Evolutionary conservation across 2,888 invertebrate genomes (phyloP), one percentile per base, ranked within the genome.

Genomic region (Cremastinae sp.): DNA sequence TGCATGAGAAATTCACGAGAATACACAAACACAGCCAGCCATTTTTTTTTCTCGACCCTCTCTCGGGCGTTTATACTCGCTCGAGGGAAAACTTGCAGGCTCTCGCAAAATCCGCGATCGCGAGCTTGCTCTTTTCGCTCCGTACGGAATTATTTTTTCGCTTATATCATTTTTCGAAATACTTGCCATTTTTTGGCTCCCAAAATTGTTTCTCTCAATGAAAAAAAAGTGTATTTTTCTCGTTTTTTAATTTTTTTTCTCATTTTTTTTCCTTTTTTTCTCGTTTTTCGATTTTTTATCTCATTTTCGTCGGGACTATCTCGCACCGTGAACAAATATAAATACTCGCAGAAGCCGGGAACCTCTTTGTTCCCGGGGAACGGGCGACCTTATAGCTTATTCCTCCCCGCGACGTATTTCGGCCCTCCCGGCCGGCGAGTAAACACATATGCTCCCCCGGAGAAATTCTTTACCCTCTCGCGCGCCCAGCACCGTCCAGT

Each of bases 291-390:
- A 28, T 28, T 3, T 28, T 28, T 28, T 28, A n/a, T 7, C 22
- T 22, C 59, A 22, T 22, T 43, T 59, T 59, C 38, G 28, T 43
- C 28, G 34, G 10, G 58, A n/a, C n/a, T n/a, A n/a, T n/a, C 22
- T 43, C 56, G 34, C 43, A 18, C 5, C 28, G 28, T 12, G 34
- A 51, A 65, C 20, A 65, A 65, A 72, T 72, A 72, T 72, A 65
- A 65, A 72, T 72, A 72, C 58, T 36, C 49, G 28, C 7, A 53
- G 16, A 65, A 34, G 65, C 58, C 51, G 58, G 65, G 41, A 58
- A 49, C 36, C 64, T 49, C 72, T 72, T 72, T 72, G 72, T 72
- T 72, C 72, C 58, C 36, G 56, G 10, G 20, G 56, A 47, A 22
- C 47, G 14, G 3, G n/a, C 28, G 14, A 12, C 14, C 9, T 43